Percentiles rank a stretch among this genome's conserved stretches.
phyloP scores from a whole-genome alignment of 2,797 vertebrate species.

The Triplophysa yarkandensis region DNA sequence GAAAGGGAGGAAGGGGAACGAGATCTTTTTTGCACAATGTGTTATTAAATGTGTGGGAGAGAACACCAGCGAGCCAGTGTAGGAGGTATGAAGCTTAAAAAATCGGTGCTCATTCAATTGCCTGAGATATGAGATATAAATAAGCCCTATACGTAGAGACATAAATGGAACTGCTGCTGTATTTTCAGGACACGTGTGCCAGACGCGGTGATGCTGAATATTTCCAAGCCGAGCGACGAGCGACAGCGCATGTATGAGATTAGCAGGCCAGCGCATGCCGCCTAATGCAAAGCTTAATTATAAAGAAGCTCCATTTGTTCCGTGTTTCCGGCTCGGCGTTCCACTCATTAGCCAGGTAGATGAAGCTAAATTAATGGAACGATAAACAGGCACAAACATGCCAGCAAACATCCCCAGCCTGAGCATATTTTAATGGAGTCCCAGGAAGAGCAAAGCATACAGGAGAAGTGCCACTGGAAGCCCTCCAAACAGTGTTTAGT shows the following conservation, averaged over 20 bases:
- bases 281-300: conserved; percentile 53
- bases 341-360: conserved; percentile 56
- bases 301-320: conserved; percentile 50
- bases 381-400: conserved; percentile 54
- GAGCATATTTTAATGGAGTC: conserved; percentile 46
- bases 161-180: conserved; percentile 4
- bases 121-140: conserved; percentile 22
- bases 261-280: conserved; percentile 31
- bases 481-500: conserved; percentile 39
- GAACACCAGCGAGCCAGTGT: conserved; percentile 35
- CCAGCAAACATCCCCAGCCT: conserved; percentile 40
- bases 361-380: conserved; percentile 56
- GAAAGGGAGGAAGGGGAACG: conserved; percentile 38
- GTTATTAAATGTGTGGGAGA: conserved; percentile 58
- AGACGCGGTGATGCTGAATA: conserved; percentile 2
- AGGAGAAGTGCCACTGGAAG: conserved; percentile 35
- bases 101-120: conserved; percentile 31
- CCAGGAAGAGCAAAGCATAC: conserved; percentile 19
- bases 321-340: conserved; percentile 29
- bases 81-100: conserved; percentile 10
- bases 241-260: not conserved
- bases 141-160: not conserved
- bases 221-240: conserved; percentile 15
- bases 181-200: conserved; percentile 9
- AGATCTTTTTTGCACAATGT: conserved; percentile 53